Evolutionary conservation across 2,797 vertebrate species (phyloP).

Genomic region (Enteromius treurensis): DNA sequence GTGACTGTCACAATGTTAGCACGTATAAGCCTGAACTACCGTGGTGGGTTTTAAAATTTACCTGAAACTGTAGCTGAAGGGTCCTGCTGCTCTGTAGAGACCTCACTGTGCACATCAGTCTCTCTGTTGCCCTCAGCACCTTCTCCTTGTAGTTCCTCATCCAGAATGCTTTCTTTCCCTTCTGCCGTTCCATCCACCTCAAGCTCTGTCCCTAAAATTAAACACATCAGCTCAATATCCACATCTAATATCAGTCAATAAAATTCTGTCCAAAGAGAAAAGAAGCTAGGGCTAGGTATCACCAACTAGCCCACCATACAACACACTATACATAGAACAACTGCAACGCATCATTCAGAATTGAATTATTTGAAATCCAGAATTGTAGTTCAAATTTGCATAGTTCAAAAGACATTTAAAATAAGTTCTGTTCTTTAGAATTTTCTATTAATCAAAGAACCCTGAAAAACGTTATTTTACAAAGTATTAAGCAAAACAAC

Average conservation of each 20-base stretch:
- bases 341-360: background rate
- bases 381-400: background rate
- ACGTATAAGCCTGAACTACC: constrained; percentile 26
- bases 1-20: background rate
- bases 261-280: background rate
- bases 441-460: background rate
- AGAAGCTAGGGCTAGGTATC: background rate
- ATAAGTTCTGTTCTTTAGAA: background rate
- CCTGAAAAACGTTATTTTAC: background rate
- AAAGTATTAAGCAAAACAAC: background rate
- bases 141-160: constrained; percentile 56
- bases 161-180: constrained; percentile 59
- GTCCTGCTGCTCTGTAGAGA: constrained; percentile 54
- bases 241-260: constrained; percentile 1
- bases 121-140: constrained; percentile 58
- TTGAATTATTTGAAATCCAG: background rate
- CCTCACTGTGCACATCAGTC: constrained; percentile 38
- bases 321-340: background rate
- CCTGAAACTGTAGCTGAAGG: constrained; percentile 63
- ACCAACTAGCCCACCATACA: background rate
- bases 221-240: constrained; percentile 34
- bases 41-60: constrained; percentile 59
- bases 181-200: constrained; percentile 61
- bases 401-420: background rate
- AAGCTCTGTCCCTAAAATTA: constrained; percentile 64